These are phyloP conservation scores for Monochamus alternatus DNA, from an alignment of 2,888 invertebrate species.

Conservation along the genomic window DNA sequence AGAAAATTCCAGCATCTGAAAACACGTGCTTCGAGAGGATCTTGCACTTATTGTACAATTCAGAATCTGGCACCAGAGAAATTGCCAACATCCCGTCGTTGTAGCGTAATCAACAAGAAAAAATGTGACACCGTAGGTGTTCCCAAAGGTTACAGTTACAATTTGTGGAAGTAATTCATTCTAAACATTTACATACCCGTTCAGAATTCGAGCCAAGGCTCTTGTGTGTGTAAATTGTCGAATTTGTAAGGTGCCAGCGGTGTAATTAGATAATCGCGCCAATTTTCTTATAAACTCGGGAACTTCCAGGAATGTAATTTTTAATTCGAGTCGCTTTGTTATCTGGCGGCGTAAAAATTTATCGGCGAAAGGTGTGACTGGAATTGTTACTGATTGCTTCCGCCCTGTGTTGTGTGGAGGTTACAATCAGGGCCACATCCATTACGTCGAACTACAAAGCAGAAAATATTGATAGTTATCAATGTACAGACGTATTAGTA, in stretches of 20 bases:
- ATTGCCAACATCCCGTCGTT: constrained; percentile 37
- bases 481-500: too few relatives aligned
- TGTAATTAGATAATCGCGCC: constrained; percentile 10
- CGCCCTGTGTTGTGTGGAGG: background rate
- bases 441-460: background rate
- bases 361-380: background rate
- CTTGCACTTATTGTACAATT: constrained; percentile 10
- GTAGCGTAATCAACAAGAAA: constrained; percentile 18
- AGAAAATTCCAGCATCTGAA: background rate
- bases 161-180: constrained; percentile 25
- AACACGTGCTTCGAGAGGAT: background rate
- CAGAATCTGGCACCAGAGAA: constrained; percentile 20
- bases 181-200: constrained; percentile 22
- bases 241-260: constrained; percentile 4
- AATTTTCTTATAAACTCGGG: constrained; percentile 16
- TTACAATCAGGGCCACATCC: background rate
- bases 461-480: background rate
- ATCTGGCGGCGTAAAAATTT: background rate
- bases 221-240: constrained; percentile 5
- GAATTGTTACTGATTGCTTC: background rate
- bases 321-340: background rate
- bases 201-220: constrained; percentile 10
- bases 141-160: constrained; percentile 5
- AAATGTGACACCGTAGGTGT: constrained; percentile 27
- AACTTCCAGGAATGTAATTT: constrained; percentile 1